Conservation (phyloP, 2,113 vertebrate species). For the Amazona vittata region DNA sequence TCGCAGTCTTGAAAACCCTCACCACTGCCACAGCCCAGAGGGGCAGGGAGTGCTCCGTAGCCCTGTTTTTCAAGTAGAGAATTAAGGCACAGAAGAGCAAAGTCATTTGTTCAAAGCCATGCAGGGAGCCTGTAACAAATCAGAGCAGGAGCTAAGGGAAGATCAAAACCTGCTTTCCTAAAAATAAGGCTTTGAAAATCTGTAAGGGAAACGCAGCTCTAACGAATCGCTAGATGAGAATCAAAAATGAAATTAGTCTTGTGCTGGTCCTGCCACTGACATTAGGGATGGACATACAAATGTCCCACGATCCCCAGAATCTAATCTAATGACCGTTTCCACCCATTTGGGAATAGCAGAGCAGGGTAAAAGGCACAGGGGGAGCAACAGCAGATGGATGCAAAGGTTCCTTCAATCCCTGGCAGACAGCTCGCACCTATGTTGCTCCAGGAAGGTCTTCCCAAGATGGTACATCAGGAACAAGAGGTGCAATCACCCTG, state of each 20-base stretch:
- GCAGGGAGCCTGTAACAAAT: background rate
- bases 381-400: rapidly evolving
- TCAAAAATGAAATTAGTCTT: background rate
- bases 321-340: background rate
- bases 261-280: background rate
- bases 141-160: background rate
- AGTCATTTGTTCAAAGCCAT: conserved; percentile 28
- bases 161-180: background rate
- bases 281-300: background rate
- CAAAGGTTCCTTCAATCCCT: background rate
- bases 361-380: rapidly evolving
- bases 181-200: conserved; percentile 46
- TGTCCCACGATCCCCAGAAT: background rate
- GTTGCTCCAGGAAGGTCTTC: background rate
- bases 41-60: background rate
- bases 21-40: background rate
- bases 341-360: background rate
- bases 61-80: background rate
- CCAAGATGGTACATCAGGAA: background rate
- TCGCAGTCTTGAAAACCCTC: background rate
- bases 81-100: conserved; percentile 7
- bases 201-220: background rate
- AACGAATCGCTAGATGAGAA: background rate
- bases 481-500: background rate
- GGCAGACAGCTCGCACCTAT: background rate